A percentile compares a stretch with the other conserved stretches of the same genome.
phyloP scores from a whole-genome alignment of 2,797 vertebrate species.

The Rousettus madagascariensis region DNA sequence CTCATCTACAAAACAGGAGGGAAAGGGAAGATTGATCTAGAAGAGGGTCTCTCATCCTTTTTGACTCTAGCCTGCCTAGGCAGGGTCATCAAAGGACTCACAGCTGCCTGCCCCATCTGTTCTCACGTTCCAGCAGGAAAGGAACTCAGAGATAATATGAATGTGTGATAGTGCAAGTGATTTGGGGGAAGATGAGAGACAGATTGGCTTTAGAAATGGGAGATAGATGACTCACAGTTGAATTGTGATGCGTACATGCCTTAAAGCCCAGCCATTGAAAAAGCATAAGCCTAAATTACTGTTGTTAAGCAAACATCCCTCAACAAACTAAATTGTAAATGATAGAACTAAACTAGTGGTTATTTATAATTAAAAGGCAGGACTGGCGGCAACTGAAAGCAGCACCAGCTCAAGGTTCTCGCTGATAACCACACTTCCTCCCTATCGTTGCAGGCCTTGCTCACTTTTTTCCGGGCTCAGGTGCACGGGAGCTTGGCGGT shows the following conservation, averaged over 20 bases:
- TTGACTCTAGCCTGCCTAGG: background rate
- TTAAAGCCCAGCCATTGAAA: slow-evolving; percentile 22
- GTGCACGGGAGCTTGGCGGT: background rate
- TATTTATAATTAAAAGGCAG: slow-evolving; percentile 60
- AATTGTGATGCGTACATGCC: background rate
- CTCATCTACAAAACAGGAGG: background rate
- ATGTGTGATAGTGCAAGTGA: background rate
- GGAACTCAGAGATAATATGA: background rate
- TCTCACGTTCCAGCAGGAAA: background rate
- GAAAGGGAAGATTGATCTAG: background rate
- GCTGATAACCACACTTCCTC: background rate
- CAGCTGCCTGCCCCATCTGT: background rate
- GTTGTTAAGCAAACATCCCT: slow-evolving; percentile 65
- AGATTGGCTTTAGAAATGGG: background rate
- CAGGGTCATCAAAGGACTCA: background rate
- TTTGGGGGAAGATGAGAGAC: background rate
- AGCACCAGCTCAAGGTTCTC: background rate
- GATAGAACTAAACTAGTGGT: slow-evolving; percentile 24
- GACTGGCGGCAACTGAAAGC: background rate
- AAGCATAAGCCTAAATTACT: slow-evolving; percentile 53
- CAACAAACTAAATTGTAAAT: slow-evolving; percentile 52
- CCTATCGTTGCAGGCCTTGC: accelerated
- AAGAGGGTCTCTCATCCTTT: background rate
- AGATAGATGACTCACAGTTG: background rate
- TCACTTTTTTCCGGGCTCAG: background rate